Evolutionary conservation across 2,888 invertebrate species (phyloP).

Genomic region (Willowsia nigromaculata): DNA sequence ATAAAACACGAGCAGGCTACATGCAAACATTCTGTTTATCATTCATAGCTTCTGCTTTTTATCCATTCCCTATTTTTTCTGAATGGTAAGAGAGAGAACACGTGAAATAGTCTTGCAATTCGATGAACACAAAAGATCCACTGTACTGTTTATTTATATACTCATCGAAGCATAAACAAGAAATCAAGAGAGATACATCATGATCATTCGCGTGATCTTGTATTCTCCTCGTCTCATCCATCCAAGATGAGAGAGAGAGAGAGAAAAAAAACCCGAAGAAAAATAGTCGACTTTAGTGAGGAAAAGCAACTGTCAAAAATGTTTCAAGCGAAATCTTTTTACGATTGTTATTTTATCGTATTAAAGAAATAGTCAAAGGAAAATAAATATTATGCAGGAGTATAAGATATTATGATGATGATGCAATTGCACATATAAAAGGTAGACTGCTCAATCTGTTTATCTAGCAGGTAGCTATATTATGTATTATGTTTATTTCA

Average conservation of each 20-base stretch:
- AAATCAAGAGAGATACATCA: constrained; percentile 30
- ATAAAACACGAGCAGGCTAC: neutral
- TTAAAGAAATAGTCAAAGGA: constrained; percentile 22
- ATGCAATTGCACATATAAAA: constrained; percentile 11
- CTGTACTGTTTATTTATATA: constrained; percentile 18
- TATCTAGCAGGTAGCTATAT: constrained; percentile 29
- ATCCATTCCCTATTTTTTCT: neutral
- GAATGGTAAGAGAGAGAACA: neutral
- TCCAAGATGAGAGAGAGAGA: neutral
- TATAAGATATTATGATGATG: too few species aligned
- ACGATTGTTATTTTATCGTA: constrained; percentile 39
- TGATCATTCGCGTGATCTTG: neutral
- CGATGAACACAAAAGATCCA: neutral
- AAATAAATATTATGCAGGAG: constrained; percentile 22
- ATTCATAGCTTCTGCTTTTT: neutral
- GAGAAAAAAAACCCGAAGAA: neutral
- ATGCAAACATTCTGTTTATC: neutral
- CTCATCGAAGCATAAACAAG: constrained; percentile 19
- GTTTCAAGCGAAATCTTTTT: constrained; percentile 31
- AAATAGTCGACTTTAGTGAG: neutral
- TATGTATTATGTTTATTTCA: neutral
- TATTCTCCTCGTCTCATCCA: neutral
- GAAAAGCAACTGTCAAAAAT: constrained; percentile 42
- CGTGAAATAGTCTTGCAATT: neutral
- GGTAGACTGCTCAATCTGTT: neutral